These are phyloP conservation scores for Spongilla lacustris DNA, from an alignment of 37 sponge, comb jelly and placozoan genomes.

Conservation along the genomic window DNA sequence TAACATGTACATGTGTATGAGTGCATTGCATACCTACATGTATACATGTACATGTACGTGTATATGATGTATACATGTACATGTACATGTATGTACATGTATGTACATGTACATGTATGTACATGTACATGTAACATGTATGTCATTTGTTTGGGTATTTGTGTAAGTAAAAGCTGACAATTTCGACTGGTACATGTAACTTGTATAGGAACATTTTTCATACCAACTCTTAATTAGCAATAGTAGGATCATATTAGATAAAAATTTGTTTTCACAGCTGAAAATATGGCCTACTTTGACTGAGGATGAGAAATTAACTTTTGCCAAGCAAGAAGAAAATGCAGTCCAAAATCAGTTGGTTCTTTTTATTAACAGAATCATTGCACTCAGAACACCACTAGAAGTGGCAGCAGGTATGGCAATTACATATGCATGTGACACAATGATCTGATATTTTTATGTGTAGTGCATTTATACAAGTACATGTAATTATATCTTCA, in stretches of 20 bases:
- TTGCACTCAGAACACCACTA: constrained; percentile 56
- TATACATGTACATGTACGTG: neutral
- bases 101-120: neutral
- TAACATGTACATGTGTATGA: too few relatives aligned
- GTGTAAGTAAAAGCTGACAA: too few relatives aligned
- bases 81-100: too few relatives aligned
- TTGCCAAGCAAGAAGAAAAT: constrained; percentile 68
- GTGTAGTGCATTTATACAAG: neutral
- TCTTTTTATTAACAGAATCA: constrained; percentile 61
- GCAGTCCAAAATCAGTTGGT: constrained; percentile 71
- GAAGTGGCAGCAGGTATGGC: constrained; percentile 35
- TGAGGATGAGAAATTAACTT: constrained; percentile 28
- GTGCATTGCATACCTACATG: neutral
- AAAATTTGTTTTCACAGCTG: constrained; percentile 19
- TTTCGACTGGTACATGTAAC: too few relatives aligned
- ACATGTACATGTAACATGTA: neutral
- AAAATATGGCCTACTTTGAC: constrained; percentile 31
- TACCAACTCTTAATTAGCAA: too few relatives aligned
- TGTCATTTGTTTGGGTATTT: neutral
- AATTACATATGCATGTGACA: too few relatives aligned
- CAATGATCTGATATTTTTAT: too few relatives aligned
- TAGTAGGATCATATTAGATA: too few relatives aligned
- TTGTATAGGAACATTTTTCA: too few relatives aligned
- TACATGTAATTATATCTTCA: constrained; percentile 1
- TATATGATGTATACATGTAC: neutral